These are phyloP conservation scores for Noctua janthe DNA, from an alignment of 2,888 invertebrate species.

Conservation along the genomic window DNA sequence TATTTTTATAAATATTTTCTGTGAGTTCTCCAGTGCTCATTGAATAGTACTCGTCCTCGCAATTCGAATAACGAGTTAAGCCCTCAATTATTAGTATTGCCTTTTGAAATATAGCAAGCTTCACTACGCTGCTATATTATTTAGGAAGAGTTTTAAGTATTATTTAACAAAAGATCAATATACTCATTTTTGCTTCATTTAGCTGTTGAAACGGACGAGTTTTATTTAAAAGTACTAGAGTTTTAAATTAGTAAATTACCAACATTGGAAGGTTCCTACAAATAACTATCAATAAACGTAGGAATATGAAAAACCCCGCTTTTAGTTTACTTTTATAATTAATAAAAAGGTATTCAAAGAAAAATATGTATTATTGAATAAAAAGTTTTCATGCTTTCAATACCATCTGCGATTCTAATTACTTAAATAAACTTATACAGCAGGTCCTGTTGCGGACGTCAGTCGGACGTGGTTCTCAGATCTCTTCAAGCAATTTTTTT, in stretches of 20 bases:
- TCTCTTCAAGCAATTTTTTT: background rate
- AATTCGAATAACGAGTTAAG: conserved; percentile 1
- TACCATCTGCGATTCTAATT: background rate
- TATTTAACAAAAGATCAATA: background rate
- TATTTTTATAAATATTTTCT: background rate
- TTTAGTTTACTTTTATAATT: background rate
- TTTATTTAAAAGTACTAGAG: background rate
- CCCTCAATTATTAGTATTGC: background rate
- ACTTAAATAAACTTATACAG: background rate
- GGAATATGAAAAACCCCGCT: background rate
- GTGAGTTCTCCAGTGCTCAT: background rate
- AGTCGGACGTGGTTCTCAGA: background rate
- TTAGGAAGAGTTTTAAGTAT: background rate
- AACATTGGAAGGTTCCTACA: background rate
- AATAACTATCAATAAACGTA: background rate
- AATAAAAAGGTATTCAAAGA: background rate
- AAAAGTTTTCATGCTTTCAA: background rate
- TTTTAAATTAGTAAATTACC: background rate
- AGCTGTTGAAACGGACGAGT: background rate
- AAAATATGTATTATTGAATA: background rate
- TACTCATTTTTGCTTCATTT: background rate
- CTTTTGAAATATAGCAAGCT: conserved; percentile 1
- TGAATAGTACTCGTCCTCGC: background rate
- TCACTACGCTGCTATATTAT: background rate
- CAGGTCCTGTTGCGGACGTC: background rate